These are phyloP conservation scores for Neosilurus mollespiculum DNA, from an alignment of 2,797 vertebrate genomes.

Conservation along the genomic window DNA sequence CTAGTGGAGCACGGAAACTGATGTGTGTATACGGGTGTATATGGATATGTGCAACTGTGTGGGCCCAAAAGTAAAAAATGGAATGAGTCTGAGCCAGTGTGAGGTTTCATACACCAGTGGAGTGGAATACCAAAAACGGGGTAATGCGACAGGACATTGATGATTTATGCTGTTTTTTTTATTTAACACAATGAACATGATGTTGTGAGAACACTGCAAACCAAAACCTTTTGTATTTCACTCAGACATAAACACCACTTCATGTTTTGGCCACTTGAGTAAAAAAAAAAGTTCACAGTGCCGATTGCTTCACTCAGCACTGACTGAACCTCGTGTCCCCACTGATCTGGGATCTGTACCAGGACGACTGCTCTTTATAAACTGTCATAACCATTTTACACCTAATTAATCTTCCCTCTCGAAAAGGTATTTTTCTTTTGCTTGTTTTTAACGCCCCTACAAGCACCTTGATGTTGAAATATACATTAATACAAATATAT, in stretches of 20 bases:
- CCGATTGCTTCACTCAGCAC: not conserved
- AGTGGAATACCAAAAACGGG: not conserved
- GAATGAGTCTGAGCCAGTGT: not conserved
- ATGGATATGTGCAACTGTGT: slow-evolving; percentile 2
- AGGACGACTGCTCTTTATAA: not conserved
- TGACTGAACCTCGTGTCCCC: not conserved
- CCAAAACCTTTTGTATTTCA: not conserved
- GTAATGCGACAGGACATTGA: too few species aligned
- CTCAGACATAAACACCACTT: not conserved
- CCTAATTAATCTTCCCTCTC: not conserved
- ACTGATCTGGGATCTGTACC: not conserved
- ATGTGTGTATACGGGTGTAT: slow-evolving; percentile 35
- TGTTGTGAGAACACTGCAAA: not conserved
- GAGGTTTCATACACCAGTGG: not conserved
- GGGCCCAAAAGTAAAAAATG: not conserved
- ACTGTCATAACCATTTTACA: not conserved
- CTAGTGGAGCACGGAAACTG: slow-evolving; percentile 44
- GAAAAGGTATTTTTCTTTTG: not conserved
- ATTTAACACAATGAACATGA: not conserved
- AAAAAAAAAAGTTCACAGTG: not conserved
- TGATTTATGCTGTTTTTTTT: not conserved
- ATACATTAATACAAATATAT: too few species aligned
- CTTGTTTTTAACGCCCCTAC: not conserved
- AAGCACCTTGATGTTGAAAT: not conserved
- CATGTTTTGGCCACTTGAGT: not conserved